Evolutionary conservation across 2,113 vertebrate species (phyloP), one percentile per base, ranked within the genome.

Genomic region (Lampris megalopsis): DNA sequence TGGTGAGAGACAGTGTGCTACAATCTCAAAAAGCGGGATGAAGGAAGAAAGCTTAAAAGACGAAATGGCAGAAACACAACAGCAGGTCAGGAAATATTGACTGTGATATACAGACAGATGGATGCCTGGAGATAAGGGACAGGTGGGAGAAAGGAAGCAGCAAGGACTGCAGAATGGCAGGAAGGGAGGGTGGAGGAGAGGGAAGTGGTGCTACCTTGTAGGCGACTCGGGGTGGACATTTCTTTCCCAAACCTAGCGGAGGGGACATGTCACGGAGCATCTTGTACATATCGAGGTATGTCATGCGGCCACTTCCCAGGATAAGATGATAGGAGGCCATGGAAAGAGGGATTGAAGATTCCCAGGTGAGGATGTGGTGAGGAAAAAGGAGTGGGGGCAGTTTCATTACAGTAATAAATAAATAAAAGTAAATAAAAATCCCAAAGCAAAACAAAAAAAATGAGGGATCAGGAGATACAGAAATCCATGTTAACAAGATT

Each of bases 261-360:
- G 98, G 98, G 90, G 97, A 98, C 98, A 99, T 99, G 95, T 99
- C 97, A 69, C 96, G 97, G 85, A 99, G 96, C 98, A 99, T 99
- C 96, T 98, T 95, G 93, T 98, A 99, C 98, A 99, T 99, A 93
- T 99, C 95, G 80, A 91, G 95, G 96, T 97, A 97, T 94, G 92
- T 94, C 94, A 99, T 98, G 93, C 97, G 96, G 89, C 97, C 98
- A 81, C 98, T 99, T 91, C 95, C 94, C 71, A 78, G 59, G 82
- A 58, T 75, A 82, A 73, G 87, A 66, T 65, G 85, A 60, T 74
- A 68, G 84, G 41, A 78, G 65, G 64, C 68, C 80, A 60, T 47
- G 81, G 74, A 41, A 58, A 70, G 66, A 81, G 72, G 79, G 64
- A 77, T 75, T 0, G 77, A 53, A 64, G 78, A 72, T 71, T 57